Evolutionary conservation across 2,797 vertebrate species (phyloP).

Genomic region (Nasua narica): DNA sequence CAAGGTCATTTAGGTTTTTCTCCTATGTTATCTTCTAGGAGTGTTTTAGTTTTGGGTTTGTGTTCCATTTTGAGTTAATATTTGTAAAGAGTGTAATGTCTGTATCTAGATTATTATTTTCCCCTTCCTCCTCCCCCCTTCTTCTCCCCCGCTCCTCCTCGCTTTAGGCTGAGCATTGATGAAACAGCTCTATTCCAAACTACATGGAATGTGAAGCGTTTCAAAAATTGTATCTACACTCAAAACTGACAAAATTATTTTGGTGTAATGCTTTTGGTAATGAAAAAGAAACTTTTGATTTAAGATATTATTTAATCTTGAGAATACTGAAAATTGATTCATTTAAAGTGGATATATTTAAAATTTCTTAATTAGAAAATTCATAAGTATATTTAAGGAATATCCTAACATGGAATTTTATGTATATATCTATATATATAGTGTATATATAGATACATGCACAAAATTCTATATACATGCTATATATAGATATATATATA

Average conservation of each 20-base stretch:
- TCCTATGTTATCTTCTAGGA: neutral
- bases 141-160: no score
- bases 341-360: neutral
- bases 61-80: neutral
- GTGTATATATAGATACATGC: no score
- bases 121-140: no score
- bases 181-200: neutral
- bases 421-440: no score
- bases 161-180: neutral
- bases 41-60: neutral
- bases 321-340: neutral
- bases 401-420: neutral
- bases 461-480: no score
- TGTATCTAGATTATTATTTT: neutral
- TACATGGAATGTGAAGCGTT: neutral
- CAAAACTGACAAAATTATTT: neutral
- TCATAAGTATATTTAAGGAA: neutral
- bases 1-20: neutral
- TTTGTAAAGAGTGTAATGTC: neutral
- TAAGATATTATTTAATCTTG: neutral
- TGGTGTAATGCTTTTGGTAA: neutral
- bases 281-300: neutral
- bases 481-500: no score
- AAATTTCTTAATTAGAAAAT: neutral
- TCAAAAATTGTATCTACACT: neutral